Evolutionary conservation across 2,888 invertebrate species (phyloP).

Genomic region (Ephialtes manifestator): DNA sequence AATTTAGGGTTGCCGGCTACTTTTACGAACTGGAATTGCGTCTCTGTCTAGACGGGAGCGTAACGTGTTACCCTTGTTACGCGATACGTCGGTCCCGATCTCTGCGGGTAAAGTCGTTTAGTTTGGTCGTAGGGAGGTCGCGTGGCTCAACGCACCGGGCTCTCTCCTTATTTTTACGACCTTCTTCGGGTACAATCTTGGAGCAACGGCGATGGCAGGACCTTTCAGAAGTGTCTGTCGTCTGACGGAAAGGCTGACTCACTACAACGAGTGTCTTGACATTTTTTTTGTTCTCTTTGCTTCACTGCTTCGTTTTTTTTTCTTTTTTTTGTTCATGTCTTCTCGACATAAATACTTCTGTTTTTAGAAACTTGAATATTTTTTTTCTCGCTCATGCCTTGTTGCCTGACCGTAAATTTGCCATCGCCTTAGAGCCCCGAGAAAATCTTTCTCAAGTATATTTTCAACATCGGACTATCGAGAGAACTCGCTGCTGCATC

Average conservation of each 20-base stretch:
- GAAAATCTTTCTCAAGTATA: constrained; percentile 22
- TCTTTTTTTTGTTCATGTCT: constrained; percentile 16
- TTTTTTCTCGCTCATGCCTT: background rate
- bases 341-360: background rate
- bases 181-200: constrained; percentile 65
- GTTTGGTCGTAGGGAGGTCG: constrained; percentile 45
- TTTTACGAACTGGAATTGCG: constrained; percentile 50
- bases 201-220: constrained; percentile 50
- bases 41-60: constrained; percentile 44
- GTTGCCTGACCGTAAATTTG: constrained; percentile 21
- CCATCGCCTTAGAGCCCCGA: background rate
- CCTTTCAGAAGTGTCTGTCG: constrained; percentile 65
- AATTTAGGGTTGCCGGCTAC: constrained; percentile 34
- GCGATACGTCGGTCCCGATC: constrained; percentile 48
- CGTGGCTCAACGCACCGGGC: constrained; percentile 61
- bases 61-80: constrained; percentile 66
- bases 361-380: background rate
- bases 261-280: constrained; percentile 37
- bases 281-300: constrained; percentile 44
- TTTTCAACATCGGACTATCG: constrained; percentile 16
- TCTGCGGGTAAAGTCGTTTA: constrained; percentile 59
- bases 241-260: constrained; percentile 67
- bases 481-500: constrained; percentile 11
- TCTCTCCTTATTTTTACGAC: constrained; percentile 69
- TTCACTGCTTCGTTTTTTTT: constrained; percentile 38